Base-by-base conservation (phyloP, 2,888 invertebrate species). In the Andricus curvator region DNA sequence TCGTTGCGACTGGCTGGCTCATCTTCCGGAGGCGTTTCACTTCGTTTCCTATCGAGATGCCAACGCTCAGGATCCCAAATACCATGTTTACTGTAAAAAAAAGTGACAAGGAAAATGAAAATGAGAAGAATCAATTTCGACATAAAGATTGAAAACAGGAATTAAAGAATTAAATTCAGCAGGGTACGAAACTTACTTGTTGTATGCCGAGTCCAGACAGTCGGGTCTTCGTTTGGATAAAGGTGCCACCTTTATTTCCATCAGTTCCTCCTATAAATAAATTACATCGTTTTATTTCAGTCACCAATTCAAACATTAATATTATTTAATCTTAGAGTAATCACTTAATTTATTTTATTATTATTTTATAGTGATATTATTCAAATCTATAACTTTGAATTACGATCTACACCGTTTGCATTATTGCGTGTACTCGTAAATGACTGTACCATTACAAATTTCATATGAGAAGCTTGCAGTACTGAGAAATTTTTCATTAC, bases 151-250 rank as follows among this genome's bases (percentile, higher is more conserved):
- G 67, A 22, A 65, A 60, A 78, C 2, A 80, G 65, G 17, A 44
- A 2, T 41, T 11, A 17, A 48, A 25, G 13, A 68, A 17, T 48
- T 48, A 17, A 48, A 17, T 48, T 48, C 17, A 5, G 4, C 17
- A 48, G 20, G n/a, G 11, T 51, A 37, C 44, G 37, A 77, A 20
- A 92, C 94, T 89, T 91, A 95, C 95, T 94, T 94, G 89, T 94
- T 94, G 89, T 93, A 94, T 78, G 93, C 93, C 85, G 93, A 92
- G 88, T 95, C 94, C 84, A 95, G 92, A 92, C 95, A 96, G 86
- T 95, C 95, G n/a, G 97, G 97, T 89, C 96, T 95, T 82, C 94
- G 94, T 90, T 95, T 95, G 70, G 97, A 96, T 84, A 95, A 93
- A 82, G 96, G 96, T 87, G 95, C 95, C 90, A 95, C 94, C 80